Conservation (phyloP, 2,888 invertebrate genomes). For the Cistogaster globosa region DNA sequence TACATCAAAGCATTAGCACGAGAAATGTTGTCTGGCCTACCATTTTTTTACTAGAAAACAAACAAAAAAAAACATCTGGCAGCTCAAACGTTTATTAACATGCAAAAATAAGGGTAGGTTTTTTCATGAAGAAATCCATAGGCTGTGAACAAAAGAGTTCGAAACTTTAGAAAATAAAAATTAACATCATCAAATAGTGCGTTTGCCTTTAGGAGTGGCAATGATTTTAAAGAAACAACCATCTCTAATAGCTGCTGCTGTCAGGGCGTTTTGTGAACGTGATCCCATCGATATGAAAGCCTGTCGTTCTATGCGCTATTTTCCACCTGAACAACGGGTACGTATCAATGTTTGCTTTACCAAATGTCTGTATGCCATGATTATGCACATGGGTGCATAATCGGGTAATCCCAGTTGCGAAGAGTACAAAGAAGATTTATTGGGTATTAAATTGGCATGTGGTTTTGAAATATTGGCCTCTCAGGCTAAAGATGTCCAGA, state of each 20-base stretch:
- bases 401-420: slow-evolving; percentile 84
- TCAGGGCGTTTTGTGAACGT: slow-evolving; percentile 93
- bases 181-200: slow-evolving; percentile 89
- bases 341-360: slow-evolving; percentile 92
- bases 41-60: too few species aligned
- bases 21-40: too few species aligned
- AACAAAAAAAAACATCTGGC: too few species aligned
- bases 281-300: slow-evolving; percentile 91
- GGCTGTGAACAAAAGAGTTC: slow-evolving; percentile 88
- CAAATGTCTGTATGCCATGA: slow-evolving; percentile 95
- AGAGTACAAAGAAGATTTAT: slow-evolving; percentile 88
- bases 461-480: slow-evolving; percentile 94
- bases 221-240: slow-evolving; percentile 90
- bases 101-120: too few species aligned
- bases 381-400: slow-evolving; percentile 91
- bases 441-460: slow-evolving; percentile 94
- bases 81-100: too few species aligned
- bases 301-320: slow-evolving; percentile 92
- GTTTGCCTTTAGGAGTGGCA: slow-evolving; percentile 92
- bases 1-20: too few species aligned
- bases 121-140: too few species aligned
- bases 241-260: slow-evolving; percentile 89
- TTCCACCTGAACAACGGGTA: slow-evolving; percentile 91
- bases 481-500: slow-evolving; percentile 84
- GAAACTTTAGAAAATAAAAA: slow-evolving; percentile 81